Conservation (phyloP, 35 echinoderm and acorn worm genomes). For the Hemicentrotus pulcherrimus region DNA sequence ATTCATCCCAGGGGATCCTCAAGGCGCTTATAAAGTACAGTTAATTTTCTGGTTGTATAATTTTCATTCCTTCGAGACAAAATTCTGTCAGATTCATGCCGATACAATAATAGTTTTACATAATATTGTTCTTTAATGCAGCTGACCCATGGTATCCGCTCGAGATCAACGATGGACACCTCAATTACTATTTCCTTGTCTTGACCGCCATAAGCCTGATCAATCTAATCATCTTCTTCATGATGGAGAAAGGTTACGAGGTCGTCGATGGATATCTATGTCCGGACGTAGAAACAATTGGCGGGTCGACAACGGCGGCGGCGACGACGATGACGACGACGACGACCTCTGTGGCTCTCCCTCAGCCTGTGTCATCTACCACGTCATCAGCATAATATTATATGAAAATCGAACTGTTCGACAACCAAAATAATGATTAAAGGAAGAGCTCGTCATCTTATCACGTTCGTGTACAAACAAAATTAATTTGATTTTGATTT, state of each 20-base stretch:
- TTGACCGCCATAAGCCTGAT: background rate
- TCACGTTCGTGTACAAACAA: too few species aligned
- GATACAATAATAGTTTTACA: too few species aligned
- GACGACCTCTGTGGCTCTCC: background rate
- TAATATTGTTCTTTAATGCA: background rate
- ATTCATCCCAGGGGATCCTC: too few species aligned
- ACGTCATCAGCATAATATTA: background rate
- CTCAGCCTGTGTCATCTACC: background rate
- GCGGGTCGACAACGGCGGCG: background rate
- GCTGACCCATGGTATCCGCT: constrained; percentile 17
- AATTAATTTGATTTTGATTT: too few species aligned
- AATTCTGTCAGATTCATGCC: too few species aligned
- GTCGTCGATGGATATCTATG: background rate
- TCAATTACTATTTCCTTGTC: constrained; percentile 22
- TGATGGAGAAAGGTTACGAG: background rate
- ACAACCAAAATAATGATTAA: too few species aligned
- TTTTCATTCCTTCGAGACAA: too few species aligned
- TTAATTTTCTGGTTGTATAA: too few species aligned
- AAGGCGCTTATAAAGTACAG: too few species aligned
- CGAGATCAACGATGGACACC: constrained; percentile 35
- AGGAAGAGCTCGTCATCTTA: too few species aligned
- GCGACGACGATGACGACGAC: background rate
- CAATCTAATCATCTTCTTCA: background rate
- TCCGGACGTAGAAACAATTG: background rate
- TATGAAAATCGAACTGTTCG: too few species aligned